phyloP scores from a whole-genome alignment of 2,797 vertebrate genomes.

The Fringilla coelebs region DNA sequence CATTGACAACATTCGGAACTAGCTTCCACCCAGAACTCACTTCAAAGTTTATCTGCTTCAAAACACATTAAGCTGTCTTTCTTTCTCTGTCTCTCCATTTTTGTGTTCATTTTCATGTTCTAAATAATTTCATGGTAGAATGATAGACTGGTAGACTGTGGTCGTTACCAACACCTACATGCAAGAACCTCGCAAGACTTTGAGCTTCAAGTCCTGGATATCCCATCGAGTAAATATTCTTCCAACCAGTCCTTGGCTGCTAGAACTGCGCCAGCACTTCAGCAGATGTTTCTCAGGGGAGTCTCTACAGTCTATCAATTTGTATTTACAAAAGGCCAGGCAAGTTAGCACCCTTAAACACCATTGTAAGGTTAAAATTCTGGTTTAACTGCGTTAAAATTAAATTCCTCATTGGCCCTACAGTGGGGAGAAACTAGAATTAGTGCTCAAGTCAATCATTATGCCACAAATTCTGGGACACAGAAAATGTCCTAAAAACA shows the following conservation, averaged over 20 bases:
- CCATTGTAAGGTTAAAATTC: fast-evolving
- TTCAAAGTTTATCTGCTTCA: not conserved
- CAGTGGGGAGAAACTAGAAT: not conserved
- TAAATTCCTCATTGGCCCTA: not conserved
- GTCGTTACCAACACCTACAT: not conserved
- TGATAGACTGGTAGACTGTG: not conserved
- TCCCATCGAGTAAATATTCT: not conserved
- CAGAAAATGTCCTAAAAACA: not conserved
- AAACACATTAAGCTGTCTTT: not conserved
- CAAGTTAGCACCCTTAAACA: not conserved
- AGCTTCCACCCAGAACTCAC: not conserved
- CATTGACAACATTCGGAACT: not conserved
- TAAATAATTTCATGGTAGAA: not conserved
- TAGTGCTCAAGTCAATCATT: not conserved
- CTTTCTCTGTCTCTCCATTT: not conserved
- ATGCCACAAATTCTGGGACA: not conserved
- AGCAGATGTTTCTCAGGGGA: not conserved
- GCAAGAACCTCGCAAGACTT: not conserved
- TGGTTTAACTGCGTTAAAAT: not conserved
- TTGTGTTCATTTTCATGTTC: not conserved
- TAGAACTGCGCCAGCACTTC: not conserved
- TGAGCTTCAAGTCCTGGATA: not conserved
- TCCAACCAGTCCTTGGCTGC: not conserved
- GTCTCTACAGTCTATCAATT: not conserved
- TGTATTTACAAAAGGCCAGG: not conserved